These are phyloP conservation scores for Formica aserva DNA, from an alignment of 2,888 invertebrate species.

Conservation along the genomic window DNA sequence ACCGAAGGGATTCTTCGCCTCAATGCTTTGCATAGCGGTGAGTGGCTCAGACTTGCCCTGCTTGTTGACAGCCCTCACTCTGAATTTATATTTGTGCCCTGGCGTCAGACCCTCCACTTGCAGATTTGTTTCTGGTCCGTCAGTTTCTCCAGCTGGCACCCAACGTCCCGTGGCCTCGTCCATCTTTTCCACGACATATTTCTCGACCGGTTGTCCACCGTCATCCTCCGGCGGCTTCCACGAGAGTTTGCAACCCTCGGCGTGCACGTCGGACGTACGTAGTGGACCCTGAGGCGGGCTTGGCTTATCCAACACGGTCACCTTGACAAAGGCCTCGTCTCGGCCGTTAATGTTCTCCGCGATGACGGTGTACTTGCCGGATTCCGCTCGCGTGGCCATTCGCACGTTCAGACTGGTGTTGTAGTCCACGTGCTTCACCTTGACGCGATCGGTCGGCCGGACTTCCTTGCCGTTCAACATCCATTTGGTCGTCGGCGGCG, in stretches of 20 bases:
- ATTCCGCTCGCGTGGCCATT: constrained; percentile 93
- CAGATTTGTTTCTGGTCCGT: constrained; percentile 92
- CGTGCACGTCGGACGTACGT: constrained; percentile 95
- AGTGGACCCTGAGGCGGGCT: constrained; percentile 96
- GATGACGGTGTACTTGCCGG: constrained; percentile 95
- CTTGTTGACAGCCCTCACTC: constrained; percentile 98
- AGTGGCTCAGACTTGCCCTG: constrained; percentile 99
- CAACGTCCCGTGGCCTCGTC: constrained; percentile 97
- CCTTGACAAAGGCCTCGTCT: constrained; percentile 97
- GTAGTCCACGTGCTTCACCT: constrained; percentile 93
- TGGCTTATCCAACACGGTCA: constrained; percentile 95
- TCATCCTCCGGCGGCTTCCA: constrained; percentile 98
- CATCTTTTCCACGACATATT: constrained; percentile 97
- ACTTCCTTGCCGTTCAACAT: constrained; percentile 93
- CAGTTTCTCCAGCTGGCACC: constrained; percentile 97
- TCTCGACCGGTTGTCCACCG: constrained; percentile 97
- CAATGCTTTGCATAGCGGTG: constrained; percentile 93
- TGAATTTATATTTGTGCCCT: constrained; percentile 98
- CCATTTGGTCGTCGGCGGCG: constrained; percentile 98
- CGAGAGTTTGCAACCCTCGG: constrained; percentile 94
- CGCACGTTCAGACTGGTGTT: constrained; percentile 94
- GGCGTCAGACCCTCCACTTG: constrained; percentile 95
- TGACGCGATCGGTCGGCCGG: constrained; percentile 90
- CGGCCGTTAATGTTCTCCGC: constrained; percentile 98
- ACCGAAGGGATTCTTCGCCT: constrained; percentile 99